phyloP scores from a whole-genome alignment of 2,888 invertebrate species.

The Lottia scabra region DNA sequence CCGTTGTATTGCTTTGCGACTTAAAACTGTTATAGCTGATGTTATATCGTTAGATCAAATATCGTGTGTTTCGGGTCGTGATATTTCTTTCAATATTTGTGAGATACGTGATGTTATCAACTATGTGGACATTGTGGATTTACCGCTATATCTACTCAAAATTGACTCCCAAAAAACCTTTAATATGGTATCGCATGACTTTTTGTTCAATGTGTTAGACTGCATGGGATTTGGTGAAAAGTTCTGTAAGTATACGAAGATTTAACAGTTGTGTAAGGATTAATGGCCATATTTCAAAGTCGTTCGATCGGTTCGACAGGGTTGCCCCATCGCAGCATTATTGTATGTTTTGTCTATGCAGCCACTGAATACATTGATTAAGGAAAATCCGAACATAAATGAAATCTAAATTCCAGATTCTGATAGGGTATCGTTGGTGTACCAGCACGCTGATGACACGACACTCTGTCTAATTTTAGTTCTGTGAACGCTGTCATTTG shows the following conservation, averaged over 20 bases:
- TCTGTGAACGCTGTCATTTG: not conserved
- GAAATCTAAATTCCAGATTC: not conserved
- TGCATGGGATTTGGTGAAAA: conserved; percentile 36
- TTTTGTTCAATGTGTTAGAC: conserved; percentile 30
- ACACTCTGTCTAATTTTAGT: not conserved
- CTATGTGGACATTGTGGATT: conserved; percentile 34
- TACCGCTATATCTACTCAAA: conserved; percentile 29
- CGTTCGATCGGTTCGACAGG: not conserved
- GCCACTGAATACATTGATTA: not conserved
- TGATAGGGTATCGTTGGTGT: not conserved
- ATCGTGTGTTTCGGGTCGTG: conserved; percentile 33
- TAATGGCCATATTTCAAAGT: conserved; percentile 31
- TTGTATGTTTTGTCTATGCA: not conserved
- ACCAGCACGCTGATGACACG: not conserved
- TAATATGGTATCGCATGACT: conserved; percentile 37
- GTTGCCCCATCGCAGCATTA: not conserved
- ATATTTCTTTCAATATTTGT: conserved; percentile 40
- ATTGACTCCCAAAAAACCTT: conserved; percentile 46
- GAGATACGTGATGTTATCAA: conserved; percentile 32
- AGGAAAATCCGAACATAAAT: not conserved
- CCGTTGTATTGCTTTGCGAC: conserved; percentile 30
- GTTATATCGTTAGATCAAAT: conserved; percentile 37
- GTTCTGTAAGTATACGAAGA: conserved; percentile 35
- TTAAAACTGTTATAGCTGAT: conserved; percentile 25
- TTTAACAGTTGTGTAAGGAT: conserved; percentile 37